Evolutionary conservation across 2,888 invertebrate genomes (phyloP).

Genomic region (Lasioglossum vierecki): DNA sequence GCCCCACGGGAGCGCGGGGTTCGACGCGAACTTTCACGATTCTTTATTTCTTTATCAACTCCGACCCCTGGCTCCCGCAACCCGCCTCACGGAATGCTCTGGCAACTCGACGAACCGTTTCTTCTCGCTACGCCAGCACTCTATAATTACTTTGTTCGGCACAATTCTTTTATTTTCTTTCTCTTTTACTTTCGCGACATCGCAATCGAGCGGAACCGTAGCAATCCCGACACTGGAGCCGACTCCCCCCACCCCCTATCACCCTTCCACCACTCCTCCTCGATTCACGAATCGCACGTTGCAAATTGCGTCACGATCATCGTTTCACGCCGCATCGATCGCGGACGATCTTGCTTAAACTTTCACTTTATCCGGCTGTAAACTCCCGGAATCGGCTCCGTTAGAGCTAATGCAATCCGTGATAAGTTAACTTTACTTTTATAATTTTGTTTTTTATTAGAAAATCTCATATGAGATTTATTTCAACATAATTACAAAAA

Average conservation of each 20-base stretch:
- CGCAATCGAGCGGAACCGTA: constrained; percentile 17
- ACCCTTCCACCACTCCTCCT: background rate
- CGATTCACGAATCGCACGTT: constrained; percentile 7
- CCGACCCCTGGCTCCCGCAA: constrained; percentile 64
- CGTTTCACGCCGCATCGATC: background rate
- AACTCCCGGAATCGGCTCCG: background rate
- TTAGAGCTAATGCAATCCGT: background rate
- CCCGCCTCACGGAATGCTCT: constrained; percentile 60
- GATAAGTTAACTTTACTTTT: background rate
- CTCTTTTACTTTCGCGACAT: constrained; percentile 40
- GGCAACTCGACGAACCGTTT: constrained; percentile 68
- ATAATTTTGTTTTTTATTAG: too few relatives aligned
- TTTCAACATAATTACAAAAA: too few relatives aligned
- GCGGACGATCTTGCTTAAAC: background rate
- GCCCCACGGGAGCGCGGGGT: constrained; percentile 80
- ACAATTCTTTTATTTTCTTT: constrained; percentile 70
- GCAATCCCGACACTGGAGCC: background rate
- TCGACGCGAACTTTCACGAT: constrained; percentile 83
- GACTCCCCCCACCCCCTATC: background rate
- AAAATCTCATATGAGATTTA: too few relatives aligned
- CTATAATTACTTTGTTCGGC: constrained; percentile 76
- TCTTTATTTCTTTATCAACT: constrained; percentile 84
- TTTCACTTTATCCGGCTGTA: background rate
- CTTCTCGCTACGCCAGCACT: constrained; percentile 68
- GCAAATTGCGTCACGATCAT: constrained; percentile 25